A percentile compares a stretch with the other conserved stretches of the same genome.
These are phyloP conservation scores for Altica lythri DNA, from an alignment of 2,888 invertebrate species.

Conservation along the genomic window DNA sequence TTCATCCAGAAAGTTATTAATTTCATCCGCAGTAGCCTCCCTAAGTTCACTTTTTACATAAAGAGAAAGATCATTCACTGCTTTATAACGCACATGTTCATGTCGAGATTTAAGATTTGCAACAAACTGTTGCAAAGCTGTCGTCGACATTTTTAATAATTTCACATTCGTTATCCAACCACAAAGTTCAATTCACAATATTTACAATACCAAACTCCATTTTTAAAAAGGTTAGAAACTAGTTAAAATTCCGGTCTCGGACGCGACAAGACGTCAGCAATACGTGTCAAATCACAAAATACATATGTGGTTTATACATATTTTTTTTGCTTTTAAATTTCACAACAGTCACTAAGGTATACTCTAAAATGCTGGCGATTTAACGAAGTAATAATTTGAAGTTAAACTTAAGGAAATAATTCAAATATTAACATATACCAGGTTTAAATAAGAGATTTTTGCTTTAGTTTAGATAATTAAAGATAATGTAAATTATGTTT, in stretches of 20 bases:
- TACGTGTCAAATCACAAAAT: constrained; percentile 4
- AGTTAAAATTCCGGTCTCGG: background rate
- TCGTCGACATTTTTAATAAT: constrained; percentile 59
- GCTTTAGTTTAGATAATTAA: too few species aligned
- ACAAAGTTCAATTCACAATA: background rate
- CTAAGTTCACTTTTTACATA: constrained; percentile 90
- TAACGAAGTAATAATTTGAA: too few species aligned
- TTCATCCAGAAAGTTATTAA: constrained; percentile 89
- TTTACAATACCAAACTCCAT: constrained; percentile 13
- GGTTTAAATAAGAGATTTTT: too few species aligned
- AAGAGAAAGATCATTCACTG: constrained; percentile 86
- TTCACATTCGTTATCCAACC: constrained; percentile 2
- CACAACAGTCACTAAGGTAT: too few species aligned
- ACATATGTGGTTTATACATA: too few species aligned
- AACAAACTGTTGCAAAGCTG: constrained; percentile 79
- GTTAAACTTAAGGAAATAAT: too few species aligned
- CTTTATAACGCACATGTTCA: constrained; percentile 82
- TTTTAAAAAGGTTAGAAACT: constrained; percentile 17
- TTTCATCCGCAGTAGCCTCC: constrained; percentile 88
- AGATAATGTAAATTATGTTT: too few species aligned
- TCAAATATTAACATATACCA: too few species aligned
- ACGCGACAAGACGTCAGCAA: background rate
- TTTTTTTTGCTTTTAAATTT: too few species aligned
- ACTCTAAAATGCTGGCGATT: too few species aligned
- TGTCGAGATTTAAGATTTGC: constrained; percentile 86